Base-by-base conservation (phyloP, 2,797 vertebrate genomes). In the Lutjanus argentimaculatus region DNA sequence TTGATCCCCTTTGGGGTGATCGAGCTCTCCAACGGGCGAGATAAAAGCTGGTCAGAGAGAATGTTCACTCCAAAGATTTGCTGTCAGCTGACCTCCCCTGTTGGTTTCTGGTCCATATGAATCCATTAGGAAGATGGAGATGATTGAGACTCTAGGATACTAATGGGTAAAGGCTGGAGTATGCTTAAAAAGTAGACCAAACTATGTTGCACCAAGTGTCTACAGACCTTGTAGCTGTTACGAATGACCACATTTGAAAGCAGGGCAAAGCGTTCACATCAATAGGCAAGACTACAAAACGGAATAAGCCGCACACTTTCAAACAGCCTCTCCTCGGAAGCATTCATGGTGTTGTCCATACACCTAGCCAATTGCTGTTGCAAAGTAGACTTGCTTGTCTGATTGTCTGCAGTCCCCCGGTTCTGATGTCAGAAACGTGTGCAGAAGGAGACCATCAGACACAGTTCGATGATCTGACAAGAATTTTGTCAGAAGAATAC, bases 1-100 rank as follows among this genome's bases (percentile, higher is more conserved):
- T 58, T 70, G 53, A 79, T 84, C 56, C 53, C 43, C 13, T 72
- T 70, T 52, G 30, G 72, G 51, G 10, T 56, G 72, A 79, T 53
- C 9, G 1, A 1, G 21, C 51, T 64, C 52, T 66, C 17, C 48
- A 11, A 48, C 2, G 0, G 25, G 22, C 2, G 4, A 52, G 66
- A 71, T 46, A 40, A 65, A 71, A 64, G 51, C 40, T 21, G 25
- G 7, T 36, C 25, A 19, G 53, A 59, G 56, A 62, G 52, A 73
- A 36, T 36, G 15, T 57, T 56, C 11, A 48, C n/a, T 12, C 22
- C 40, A 12, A 36, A 19, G 16, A 67, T 51, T 66, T 48, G 43
- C 40, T 42, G 30, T 51, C 16, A 53, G 49, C 42, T 68, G 49
- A 58, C 15, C 15, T 66, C 30, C 13, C 30, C 48, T 51, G 55